Evolutionary conservation across 2,797 vertebrate genomes (phyloP), one percentile per base, ranked within the genome.

Genomic region (Florisuga fusca): DNA sequence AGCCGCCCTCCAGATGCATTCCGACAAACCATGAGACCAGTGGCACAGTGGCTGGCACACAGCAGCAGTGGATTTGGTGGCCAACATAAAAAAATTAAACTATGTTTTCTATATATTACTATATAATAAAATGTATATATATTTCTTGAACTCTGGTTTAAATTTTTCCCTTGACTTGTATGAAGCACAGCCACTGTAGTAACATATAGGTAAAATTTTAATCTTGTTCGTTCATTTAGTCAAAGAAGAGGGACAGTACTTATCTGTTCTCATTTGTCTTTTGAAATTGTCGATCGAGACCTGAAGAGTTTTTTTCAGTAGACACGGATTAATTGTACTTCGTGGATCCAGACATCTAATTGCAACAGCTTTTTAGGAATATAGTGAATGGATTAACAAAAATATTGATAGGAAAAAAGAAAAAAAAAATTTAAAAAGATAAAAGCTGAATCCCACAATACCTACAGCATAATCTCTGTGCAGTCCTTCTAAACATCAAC

Each of bases 21-120:
- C 43, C 36, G 12, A 7, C 38, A 26, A 19, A 41, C 9, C 2
- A 0, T 2, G 2, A 66, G 57, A 41, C 33, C 18, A 1, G 0
- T n/a, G n/a, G 6, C 41, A 26, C 4, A 45, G 61, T 3, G 6
- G 23, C 11, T 62, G 50, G 22, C 21, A 15, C 55, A 73, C n/a
- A 43, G 15, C 20, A 71, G 15, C 4, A 6, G 53, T 19, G 25
- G 8, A 6, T 41, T 68, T 73, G 26, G 64, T 6, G 5, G 31
- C 15, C 25, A 13, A 58, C 51, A 46, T 8, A 1, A 50, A 66
- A 53, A 77, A 51, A 16, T 2, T 3, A 36, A 77, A 45, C 17
- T 12, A 2, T 45, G 2, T 7, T 84, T 81, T 50, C 22, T 50
- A 50, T 12, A 23, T 23, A 46, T 46, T 46, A 46, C 9, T 21